phyloP scores from a whole-genome alignment of 2,797 vertebrate genomes.

The Hyperoplus lanceolatus region DNA sequence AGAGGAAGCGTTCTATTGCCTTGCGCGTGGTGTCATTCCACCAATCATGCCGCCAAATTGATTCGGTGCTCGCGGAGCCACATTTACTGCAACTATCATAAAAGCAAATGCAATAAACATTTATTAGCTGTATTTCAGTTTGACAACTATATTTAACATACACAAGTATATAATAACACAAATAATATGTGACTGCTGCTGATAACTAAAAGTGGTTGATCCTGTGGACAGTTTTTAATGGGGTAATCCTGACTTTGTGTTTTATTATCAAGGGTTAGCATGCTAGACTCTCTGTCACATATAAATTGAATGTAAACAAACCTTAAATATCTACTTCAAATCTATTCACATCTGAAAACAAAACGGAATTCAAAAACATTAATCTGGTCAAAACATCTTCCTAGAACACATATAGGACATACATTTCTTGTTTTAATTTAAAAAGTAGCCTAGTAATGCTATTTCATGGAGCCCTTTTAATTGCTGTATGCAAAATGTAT shows the following conservation, averaged over 20 bases:
- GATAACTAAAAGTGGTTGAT: not conserved
- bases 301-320: too few relatives aligned
- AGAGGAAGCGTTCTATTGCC: conserved; percentile 54
- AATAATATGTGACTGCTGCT: conserved; percentile 30
- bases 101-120: conserved; percentile 33
- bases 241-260: too few relatives aligned
- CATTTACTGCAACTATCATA: conserved; percentile 50
- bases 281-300: too few relatives aligned
- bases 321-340: too few relatives aligned
- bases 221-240: not conserved
- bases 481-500: not conserved
- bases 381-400: too few relatives aligned
- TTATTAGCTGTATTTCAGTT: conserved; percentile 40
- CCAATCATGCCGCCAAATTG: conserved; percentile 61
- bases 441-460: too few relatives aligned
- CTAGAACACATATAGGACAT: too few relatives aligned
- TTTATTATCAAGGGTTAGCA: too few relatives aligned
- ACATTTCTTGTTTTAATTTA: too few relatives aligned
- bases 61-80: conserved; percentile 38
- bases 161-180: conserved; percentile 39
- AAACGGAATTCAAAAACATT: too few relatives aligned
- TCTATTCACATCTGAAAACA: too few relatives aligned
- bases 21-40: conserved; percentile 62
- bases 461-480: not conserved
- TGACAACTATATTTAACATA: conserved; percentile 40